phyloP scores from a whole-genome alignment of 92 coral and sea anemone species.

The Anthopleura xanthogrammica region DNA sequence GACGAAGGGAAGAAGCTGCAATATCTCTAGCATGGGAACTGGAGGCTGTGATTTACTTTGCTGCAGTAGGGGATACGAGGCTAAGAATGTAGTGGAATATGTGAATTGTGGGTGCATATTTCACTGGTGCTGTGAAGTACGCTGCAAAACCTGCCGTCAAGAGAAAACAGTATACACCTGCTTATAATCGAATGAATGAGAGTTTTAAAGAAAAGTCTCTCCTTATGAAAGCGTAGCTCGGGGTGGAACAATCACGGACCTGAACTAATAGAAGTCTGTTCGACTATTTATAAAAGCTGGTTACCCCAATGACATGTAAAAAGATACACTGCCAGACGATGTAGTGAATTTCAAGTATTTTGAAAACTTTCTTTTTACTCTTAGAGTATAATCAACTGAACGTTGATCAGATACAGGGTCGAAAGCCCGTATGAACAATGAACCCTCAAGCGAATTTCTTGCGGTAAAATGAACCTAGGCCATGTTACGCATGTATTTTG shows the following conservation, averaged over 20 bases:
- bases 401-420: background rate
- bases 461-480: no score
- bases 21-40: slow-evolving; percentile 73
- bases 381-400: background rate
- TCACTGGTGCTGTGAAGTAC: slow-evolving; percentile 89
- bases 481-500: background rate
- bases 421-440: background rate
- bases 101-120: slow-evolving; percentile 81
- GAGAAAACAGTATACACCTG: slow-evolving; percentile 62
- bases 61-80: slow-evolving; percentile 62
- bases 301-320: background rate
- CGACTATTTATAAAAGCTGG: background rate
- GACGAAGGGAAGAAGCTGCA: slow-evolving; percentile 81
- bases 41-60: slow-evolving; percentile 91
- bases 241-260: no score
- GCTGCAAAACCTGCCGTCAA: slow-evolving; percentile 63
- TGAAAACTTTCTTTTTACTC: background rate
- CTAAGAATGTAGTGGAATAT: slow-evolving; percentile 30
- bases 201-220: no score
- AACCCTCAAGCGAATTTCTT: background rate
- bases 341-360: background rate
- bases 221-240: no score
- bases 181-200: slow-evolving; percentile 1
- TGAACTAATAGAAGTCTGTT: background rate
- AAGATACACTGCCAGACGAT: background rate